Evolutionary conservation across 2,888 invertebrate species (phyloP).

Genomic region (Gnatocerus cornutus): DNA sequence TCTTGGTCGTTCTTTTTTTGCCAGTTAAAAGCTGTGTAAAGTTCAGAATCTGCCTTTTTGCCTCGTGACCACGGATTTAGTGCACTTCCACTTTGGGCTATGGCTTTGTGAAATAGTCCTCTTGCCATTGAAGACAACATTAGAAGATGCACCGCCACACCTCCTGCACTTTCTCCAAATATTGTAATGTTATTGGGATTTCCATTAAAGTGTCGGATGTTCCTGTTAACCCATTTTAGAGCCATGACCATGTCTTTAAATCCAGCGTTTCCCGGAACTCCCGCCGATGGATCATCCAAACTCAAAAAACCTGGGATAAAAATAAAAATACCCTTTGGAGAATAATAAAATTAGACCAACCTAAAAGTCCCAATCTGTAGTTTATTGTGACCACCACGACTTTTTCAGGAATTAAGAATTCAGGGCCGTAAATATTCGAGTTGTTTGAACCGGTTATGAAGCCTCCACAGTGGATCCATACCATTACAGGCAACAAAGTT

Average conservation of each 20-base stretch:
- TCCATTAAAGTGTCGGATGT: conserved; percentile 66
- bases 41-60: conserved; percentile 48
- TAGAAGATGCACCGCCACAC: conserved; percentile 71
- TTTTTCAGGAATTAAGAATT: conserved; percentile 66
- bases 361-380: conserved; percentile 66
- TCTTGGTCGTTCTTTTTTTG: conserved; percentile 64
- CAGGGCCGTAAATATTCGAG: conserved; percentile 64
- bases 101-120: conserved; percentile 65
- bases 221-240: conserved; percentile 72
- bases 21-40: conserved; percentile 67
- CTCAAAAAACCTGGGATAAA: conserved; percentile 69
- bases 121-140: conserved; percentile 72
- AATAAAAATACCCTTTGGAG: neutral
- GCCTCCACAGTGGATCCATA: conserved; percentile 70
- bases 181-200: conserved; percentile 69
- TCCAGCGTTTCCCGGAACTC: conserved; percentile 73
- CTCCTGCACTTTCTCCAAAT: conserved; percentile 74
- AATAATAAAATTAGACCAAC: neutral
- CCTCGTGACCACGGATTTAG: conserved; percentile 61
- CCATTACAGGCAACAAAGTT: conserved; percentile 66
- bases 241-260: conserved; percentile 74
- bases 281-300: conserved; percentile 69
- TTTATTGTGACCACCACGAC: conserved; percentile 68
- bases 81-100: conserved; percentile 67
- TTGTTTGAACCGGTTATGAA: conserved; percentile 65